A percentile compares a stretch with the other conserved stretches of the same genome.
Conservation (phyloP, 2,888 invertebrate genomes). For the Polyommatus iphigenia region DNA sequence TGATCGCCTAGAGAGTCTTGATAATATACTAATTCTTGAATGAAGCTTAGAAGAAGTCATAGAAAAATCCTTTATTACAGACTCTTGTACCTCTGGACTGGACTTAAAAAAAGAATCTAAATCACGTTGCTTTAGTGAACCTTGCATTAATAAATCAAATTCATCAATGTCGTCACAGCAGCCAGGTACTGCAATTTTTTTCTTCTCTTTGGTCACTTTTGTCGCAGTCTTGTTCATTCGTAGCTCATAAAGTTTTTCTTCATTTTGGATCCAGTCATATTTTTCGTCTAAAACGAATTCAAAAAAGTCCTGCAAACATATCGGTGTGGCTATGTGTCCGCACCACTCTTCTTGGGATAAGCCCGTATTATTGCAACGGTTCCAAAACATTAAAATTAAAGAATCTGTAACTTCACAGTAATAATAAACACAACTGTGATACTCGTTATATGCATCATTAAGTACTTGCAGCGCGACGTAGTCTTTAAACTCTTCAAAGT, state of each 20-base stretch:
- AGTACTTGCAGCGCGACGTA: slow-evolving; percentile 60
- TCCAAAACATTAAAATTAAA: slow-evolving; percentile 68
- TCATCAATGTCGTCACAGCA: slow-evolving; percentile 59
- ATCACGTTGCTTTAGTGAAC: slow-evolving; percentile 66
- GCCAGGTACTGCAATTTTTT: slow-evolving; percentile 47
- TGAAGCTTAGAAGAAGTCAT: slow-evolving; percentile 46
- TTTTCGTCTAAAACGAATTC: slow-evolving; percentile 75
- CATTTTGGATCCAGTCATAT: slow-evolving; percentile 70
- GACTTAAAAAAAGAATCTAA: slow-evolving; percentile 28
- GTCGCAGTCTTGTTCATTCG: slow-evolving; percentile 47
- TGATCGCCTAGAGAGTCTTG: slow-evolving; percentile 47
- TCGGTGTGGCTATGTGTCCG: slow-evolving; percentile 69
- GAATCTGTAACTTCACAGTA: slow-evolving; percentile 71
- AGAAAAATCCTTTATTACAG: slow-evolving; percentile 48
- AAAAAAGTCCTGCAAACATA: slow-evolving; percentile 78
- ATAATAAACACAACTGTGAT: slow-evolving; percentile 71
- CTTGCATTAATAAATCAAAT: slow-evolving; percentile 65
- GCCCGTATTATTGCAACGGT: slow-evolving; percentile 65
- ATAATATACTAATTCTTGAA: slow-evolving; percentile 55
- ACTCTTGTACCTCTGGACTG: slow-evolving; percentile 38
- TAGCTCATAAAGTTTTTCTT: slow-evolving; percentile 63
- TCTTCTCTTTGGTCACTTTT: slow-evolving; percentile 52
- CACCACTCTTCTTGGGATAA: slow-evolving; percentile 70
- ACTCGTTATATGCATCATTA: slow-evolving; percentile 61
- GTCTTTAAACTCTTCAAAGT: slow-evolving; percentile 66